Base-by-base conservation (phyloP, 2,888 invertebrate species). In the Epistrophella euchroma region DNA sequence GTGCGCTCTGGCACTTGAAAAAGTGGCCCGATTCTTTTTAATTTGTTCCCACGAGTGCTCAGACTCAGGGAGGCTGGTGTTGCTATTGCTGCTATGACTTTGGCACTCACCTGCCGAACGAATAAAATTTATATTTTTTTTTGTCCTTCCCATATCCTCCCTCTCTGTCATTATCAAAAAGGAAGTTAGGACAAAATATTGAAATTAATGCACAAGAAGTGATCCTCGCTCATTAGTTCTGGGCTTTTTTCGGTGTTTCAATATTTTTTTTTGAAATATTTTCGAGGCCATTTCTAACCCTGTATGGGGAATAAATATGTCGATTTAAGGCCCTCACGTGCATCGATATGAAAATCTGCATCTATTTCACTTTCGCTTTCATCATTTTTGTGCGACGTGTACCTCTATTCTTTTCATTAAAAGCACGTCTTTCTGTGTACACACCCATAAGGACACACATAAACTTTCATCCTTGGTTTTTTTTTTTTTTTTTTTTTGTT, bases 21-120 rank as follows among this genome's bases (percentile, higher is more conserved):
- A 86, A 82, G 76, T 82, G 77, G 70, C 82, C 70, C 77, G 82
- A 86, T 86, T 77, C 73, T 43, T 76, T 76, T 82, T 73, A 79
- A 80, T 80, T 80, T 71, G 66, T 75, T 60, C 32, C 50, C 56
- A 74, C 28, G 55, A 74, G 68, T 73, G 68, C 68, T 74, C 25
- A 35, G 19, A 17, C 5, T 40, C 15, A 15, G 52, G 19, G 35
- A 28, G 52, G 3, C 40, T 66, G 52, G 9, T 19, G 52, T 13
- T n/a, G 19, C 47, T 45, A 2, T 10, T 52, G 11, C 28, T 35
- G n/a, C 7, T 50, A 28, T 52, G 71, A 56, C 71, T 45, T 43
- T 56, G 71, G 45, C 56, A 60, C 45, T 73, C 74, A 80, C 66
- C 70, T 71, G 78, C 70, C 60, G 45, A 58, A 79, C 32, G 60